Evolutionary conservation across 2,888 invertebrate species (phyloP).

Genomic region (Eugnorisma glareosa): DNA sequence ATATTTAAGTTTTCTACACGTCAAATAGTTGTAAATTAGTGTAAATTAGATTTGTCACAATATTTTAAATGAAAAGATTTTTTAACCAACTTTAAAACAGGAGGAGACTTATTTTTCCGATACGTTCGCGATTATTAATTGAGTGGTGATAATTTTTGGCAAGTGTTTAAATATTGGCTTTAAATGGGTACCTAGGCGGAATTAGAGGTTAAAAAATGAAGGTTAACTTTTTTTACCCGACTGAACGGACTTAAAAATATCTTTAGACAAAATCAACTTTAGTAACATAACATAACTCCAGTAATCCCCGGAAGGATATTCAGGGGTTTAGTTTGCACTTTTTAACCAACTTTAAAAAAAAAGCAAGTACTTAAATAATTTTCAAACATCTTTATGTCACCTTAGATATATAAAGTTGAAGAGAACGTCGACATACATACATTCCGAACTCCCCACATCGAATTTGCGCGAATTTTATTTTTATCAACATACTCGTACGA

Average conservation of each 20-base stretch:
- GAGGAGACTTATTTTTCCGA: neutral
- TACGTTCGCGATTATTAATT: neutral
- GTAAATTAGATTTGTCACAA: neutral
- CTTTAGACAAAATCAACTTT: neutral
- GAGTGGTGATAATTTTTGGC: neutral
- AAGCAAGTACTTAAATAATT: neutral
- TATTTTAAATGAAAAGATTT: neutral
- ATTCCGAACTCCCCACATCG: too few species aligned
- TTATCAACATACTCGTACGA: neutral
- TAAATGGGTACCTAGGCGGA: neutral
- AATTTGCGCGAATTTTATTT: neutral
- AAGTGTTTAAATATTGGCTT: neutral
- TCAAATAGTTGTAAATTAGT: too few species aligned
- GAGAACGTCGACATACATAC: too few species aligned
- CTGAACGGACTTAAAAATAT: neutral
- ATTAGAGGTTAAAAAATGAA: neutral
- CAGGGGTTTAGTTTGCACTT: neutral
- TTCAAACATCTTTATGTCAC: too few species aligned
- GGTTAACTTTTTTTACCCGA: neutral
- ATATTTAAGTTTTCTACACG: too few species aligned
- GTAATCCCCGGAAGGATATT: neutral
- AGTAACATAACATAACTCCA: neutral
- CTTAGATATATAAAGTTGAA: neutral
- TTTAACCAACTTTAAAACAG: neutral
- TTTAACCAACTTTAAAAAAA: neutral